Evolutionary conservation across 2,888 invertebrate genomes (phyloP).

Genomic region (Andrena camellia): DNA sequence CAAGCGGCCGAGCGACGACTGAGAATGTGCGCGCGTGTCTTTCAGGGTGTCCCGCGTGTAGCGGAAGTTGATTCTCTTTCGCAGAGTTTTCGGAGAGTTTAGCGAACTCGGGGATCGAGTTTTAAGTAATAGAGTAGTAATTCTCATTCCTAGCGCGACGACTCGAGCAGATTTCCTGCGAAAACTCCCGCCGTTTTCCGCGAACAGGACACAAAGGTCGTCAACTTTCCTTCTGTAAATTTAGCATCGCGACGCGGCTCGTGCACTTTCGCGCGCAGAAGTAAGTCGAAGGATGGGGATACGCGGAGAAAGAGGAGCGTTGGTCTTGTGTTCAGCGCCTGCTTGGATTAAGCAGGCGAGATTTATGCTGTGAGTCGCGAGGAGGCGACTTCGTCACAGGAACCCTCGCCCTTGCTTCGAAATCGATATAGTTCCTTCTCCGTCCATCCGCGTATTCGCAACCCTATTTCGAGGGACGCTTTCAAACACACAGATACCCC

Average conservation of each 20-base stretch:
- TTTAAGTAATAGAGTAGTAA: background rate
- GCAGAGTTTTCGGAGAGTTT: no score
- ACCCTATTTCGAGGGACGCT: constrained; percentile 1
- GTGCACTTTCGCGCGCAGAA: constrained; percentile 16
- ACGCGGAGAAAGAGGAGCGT: constrained; percentile 46
- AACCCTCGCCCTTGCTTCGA: constrained; percentile 18
- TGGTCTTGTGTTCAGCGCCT: constrained; percentile 52
- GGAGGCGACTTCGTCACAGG: constrained; percentile 50
- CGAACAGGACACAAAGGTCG: constrained; percentile 1
- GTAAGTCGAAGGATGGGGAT: constrained; percentile 32
- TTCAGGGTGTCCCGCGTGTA: no score
- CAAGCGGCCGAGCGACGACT: constrained; percentile 5
- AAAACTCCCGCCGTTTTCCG: background rate
- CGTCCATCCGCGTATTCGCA: background rate
- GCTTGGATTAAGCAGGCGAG: constrained; percentile 55
- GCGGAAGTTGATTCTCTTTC: no score
- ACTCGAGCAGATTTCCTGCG: background rate
- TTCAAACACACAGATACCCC: constrained; percentile 7
- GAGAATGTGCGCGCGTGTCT: background rate
- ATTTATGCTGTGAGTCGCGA: constrained; percentile 56
- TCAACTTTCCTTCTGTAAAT: constrained; percentile 38
- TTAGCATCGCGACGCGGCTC: constrained; percentile 22
- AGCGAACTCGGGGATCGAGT: no score
- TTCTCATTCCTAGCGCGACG: background rate
- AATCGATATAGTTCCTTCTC: constrained; percentile 30